phyloP scores from a whole-genome alignment of 2,888 invertebrate genomes.

The Pseudoips prasinana region DNA sequence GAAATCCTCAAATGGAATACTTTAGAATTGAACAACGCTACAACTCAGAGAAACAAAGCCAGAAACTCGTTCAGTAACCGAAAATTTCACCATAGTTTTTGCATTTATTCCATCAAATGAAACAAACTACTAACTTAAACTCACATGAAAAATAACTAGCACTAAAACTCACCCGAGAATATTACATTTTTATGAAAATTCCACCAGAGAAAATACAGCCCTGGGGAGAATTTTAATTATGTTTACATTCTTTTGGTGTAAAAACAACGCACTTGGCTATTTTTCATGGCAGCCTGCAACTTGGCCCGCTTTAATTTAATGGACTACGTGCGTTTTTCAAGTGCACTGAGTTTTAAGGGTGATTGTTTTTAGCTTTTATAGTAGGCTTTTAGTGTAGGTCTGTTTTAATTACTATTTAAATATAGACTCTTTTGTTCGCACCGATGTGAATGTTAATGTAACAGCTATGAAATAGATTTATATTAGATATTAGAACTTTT shows the following conservation, averaged over 20 bases:
- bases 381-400: constrained; percentile 10
- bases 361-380: constrained; percentile 17
- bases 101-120: too few relatives aligned
- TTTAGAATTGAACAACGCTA: too few relatives aligned
- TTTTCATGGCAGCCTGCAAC: constrained; percentile 40
- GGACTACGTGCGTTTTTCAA: constrained; percentile 41
- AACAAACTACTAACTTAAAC: too few relatives aligned
- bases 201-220: constrained; percentile 25
- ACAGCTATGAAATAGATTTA: too few relatives aligned
- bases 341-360: constrained; percentile 24
- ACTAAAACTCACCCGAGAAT: constrained; percentile 13
- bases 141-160: constrained; percentile 18
- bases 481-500: too few relatives aligned
- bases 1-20: too few relatives aligned
- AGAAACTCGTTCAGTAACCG: too few relatives aligned
- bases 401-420: constrained; percentile 24
- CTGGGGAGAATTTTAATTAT: constrained; percentile 60
- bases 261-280: constrained; percentile 46
- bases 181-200: constrained; percentile 31
- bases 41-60: too few relatives aligned
- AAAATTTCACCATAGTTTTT: too few relatives aligned
- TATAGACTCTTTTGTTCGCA: neutral
- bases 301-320: constrained; percentile 37
- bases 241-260: constrained; percentile 56
- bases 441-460: too few relatives aligned